Evolutionary conservation across 2,888 invertebrate species (phyloP).

Genomic region (Cotesia congregata): DNA sequence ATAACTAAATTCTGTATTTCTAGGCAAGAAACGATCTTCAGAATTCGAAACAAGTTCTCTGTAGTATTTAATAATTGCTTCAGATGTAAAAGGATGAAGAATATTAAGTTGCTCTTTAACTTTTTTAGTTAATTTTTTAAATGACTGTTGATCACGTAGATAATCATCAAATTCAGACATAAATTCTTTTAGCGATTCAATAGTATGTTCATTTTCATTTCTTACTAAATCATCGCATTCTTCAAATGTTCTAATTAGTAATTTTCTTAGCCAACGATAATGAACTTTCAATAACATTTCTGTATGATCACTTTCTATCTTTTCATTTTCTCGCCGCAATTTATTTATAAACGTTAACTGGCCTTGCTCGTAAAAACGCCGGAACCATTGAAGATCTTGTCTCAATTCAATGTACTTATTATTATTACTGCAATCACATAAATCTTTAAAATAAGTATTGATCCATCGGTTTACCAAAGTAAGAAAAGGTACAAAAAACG

Average conservation of each 20-base stretch:
- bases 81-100: slow-evolving; percentile 57
- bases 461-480: slow-evolving; percentile 70
- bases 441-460: slow-evolving; percentile 32
- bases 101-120: slow-evolving; percentile 53
- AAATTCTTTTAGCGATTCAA: slow-evolving; percentile 56
- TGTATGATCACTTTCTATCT: slow-evolving; percentile 48
- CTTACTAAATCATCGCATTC: slow-evolving; percentile 45
- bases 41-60: slow-evolving; percentile 43
- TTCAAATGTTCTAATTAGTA: slow-evolving; percentile 71
- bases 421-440: slow-evolving; percentile 63
- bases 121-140: slow-evolving; percentile 58
- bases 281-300: slow-evolving; percentile 75
- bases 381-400: slow-evolving; percentile 73
- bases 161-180: slow-evolving; percentile 53
- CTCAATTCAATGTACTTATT: slow-evolving; percentile 69
- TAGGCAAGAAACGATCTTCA: not conserved
- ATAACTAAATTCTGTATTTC: not conserved
- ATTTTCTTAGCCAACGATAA: slow-evolving; percentile 82
- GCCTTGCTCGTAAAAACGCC: slow-evolving; percentile 71
- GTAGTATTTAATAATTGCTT: slow-evolving; percentile 47
- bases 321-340: slow-evolving; percentile 27
- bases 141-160: slow-evolving; percentile 54
- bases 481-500: slow-evolving; percentile 72
- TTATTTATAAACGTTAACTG: slow-evolving; percentile 63
- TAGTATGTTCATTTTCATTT: slow-evolving; percentile 49